phyloP scores from a whole-genome alignment of 1,140 invertebrate genomes.

The Gonatopus flavifemur region DNA sequence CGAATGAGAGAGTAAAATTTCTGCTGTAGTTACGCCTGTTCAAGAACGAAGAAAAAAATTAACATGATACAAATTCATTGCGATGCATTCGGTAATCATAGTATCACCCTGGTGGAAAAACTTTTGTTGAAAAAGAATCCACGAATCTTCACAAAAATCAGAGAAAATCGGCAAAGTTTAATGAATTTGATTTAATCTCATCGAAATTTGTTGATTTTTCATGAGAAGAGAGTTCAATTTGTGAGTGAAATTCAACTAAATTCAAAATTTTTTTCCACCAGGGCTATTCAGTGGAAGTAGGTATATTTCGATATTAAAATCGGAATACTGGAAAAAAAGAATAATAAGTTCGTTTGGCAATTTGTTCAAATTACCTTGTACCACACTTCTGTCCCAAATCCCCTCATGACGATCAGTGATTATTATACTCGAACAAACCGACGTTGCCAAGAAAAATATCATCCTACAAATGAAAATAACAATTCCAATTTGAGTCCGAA shows the following conservation, averaged over 20 bases:
- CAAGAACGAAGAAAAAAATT: not conserved
- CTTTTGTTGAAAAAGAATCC: no score
- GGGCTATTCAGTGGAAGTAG: no score
- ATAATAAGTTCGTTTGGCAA: not conserved
- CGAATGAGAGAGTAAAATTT: slow-evolving; percentile 76
- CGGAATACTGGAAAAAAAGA: not conserved
- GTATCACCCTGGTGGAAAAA: no score
- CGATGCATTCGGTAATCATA: not conserved
- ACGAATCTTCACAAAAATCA: no score
- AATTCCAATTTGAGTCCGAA: not conserved
- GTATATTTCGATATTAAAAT: not conserved
- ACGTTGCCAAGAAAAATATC: slow-evolving; percentile 77
- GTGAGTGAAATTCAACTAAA: no score
- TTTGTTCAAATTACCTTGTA: slow-evolving; percentile 68
- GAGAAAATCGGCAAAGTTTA: no score
- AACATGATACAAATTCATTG: not conserved
- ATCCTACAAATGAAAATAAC: slow-evolving; percentile 60
- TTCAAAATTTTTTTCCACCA: no score
- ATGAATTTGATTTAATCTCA: no score
- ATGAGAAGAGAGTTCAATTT: no score
- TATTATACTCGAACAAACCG: slow-evolving; percentile 76
- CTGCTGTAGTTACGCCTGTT: slow-evolving; percentile 65
- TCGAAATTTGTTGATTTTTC: no score
- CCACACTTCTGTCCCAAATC: slow-evolving; percentile 73
- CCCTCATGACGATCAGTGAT: slow-evolving; percentile 81